Evolutionary conservation across 2,113 vertebrate genomes (phyloP), one percentile per base, ranked within the genome.

Genomic region (Oxyura jamaicensis): DNA sequence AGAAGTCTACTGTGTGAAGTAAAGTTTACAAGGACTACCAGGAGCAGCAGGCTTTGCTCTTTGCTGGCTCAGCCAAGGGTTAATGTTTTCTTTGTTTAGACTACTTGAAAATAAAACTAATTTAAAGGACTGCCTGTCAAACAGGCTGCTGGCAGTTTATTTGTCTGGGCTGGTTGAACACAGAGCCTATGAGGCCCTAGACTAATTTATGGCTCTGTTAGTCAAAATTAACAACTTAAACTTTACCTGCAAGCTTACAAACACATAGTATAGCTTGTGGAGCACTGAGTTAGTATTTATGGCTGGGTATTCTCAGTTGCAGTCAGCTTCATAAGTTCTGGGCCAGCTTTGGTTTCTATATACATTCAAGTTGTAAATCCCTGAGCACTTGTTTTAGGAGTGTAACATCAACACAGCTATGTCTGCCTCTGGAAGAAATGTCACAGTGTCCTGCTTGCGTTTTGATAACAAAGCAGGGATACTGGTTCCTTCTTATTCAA

Each of bases 171-270:
- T 84, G 25, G 29, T 86, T 18, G 74, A 85, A 86, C 46, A 52
- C 0, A 0, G 63, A 63, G 25, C 68, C 60, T 63, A 26, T 84
- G 60, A 83, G 44, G 11, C 83, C 65, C 52, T 81, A 48, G 92
- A 80, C 52, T 87, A 88, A 90, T 93, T 90, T 93, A 90, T 67
- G 46, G 11, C 12, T 56, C 41, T 93, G 42, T 67, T 65, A 88
- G 76, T 95, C 88, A 96, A 91, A 97, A 86, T 42, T 75, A 96
- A 91, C 72, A 91, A 62, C 52, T 68, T 91, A 69, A 82, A 58
- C 19, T 76, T 85, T 35, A 78, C 35, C 26, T 88, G 26, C 26
- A 83, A 86, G 35, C 46, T 67, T 68, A 60, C 50, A 69, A 85
- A 66, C 39, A 67, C 6, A 11, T 31, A 82, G 13, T 67, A 53